Percentiles rank a stretch among this genome's conserved stretches.
Conservation (phyloP, 2,113 vertebrate species). For the Salminus brasiliensis region DNA sequence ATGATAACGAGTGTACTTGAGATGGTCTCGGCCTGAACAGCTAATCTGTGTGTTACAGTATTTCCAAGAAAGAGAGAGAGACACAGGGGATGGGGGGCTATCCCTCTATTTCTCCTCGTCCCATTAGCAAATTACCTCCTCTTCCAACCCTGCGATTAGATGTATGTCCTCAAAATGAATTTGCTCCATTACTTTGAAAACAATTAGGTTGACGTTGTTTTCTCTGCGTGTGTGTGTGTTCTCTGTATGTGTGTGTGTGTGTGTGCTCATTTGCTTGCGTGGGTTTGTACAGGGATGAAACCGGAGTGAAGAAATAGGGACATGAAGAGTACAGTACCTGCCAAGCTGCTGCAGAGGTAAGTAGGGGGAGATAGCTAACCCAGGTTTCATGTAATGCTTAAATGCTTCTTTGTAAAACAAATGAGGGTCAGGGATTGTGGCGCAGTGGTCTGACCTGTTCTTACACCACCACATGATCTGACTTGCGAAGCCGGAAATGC, state of each 20-base stretch:
- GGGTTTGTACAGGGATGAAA: background rate
- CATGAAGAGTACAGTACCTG: background rate
- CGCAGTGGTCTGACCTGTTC: background rate
- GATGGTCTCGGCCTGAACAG: constrained; percentile 54
- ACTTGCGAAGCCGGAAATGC: background rate
- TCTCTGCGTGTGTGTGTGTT: constrained; percentile 17
- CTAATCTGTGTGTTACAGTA: constrained; percentile 26
- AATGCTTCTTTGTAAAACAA: background rate
- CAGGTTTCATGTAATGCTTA: background rate
- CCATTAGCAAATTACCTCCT: constrained; percentile 79
- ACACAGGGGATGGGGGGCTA: constrained; percentile 22
- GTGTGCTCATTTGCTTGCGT: constrained; percentile 5
- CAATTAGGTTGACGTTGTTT: constrained; percentile 62
- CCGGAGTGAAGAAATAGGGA: background rate
- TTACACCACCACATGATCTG: background rate
- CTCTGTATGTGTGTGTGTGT: constrained; percentile 6
- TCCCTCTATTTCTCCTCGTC: constrained; percentile 61
- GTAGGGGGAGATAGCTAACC: background rate
- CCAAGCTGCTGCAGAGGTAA: background rate
- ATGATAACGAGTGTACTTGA: constrained; percentile 67
- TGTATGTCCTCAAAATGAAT: constrained; percentile 64
- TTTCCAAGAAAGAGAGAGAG: constrained; percentile 17
- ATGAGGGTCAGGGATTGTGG: background rate
- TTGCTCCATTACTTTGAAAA: constrained; percentile 64
- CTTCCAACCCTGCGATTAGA: constrained; percentile 62